Base-by-base conservation (phyloP, 1,140 invertebrate genomes). In the Eupristina koningsbergeri region DNA sequence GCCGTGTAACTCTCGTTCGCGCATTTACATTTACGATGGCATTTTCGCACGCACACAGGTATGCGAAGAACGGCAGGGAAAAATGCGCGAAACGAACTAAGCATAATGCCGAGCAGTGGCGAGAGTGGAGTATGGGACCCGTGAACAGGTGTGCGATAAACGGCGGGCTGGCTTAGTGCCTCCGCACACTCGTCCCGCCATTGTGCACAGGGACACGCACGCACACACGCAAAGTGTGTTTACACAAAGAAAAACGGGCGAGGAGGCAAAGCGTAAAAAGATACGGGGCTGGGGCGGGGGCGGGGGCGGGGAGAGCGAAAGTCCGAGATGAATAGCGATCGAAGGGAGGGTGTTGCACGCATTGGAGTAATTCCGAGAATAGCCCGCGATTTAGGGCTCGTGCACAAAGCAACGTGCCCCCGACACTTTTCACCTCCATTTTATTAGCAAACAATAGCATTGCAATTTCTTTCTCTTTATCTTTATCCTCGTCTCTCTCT, bases 91-190 rank as follows among this genome's bases (percentile, higher is more conserved):
- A 29, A 31, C 45, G 26, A 74, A 17, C n/a, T 53, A n/a, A n/a
- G 9, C 31, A n/a, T 63, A 78, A 80, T 11, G 64, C 26, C 6
- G 19, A 8, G 61, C n/a, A n/a, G n/a, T n/a, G n/a, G n/a, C n/a
- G n/a, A n/a, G n/a, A n/a, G n/a, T n/a, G n/a, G n/a, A n/a, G n/a
- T 34, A 13, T 3, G 41, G 39, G 26, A 19, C 63, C 22, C 45
- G 64, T 71, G 79, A 80, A 80, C 79, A 80, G 79, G 79, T 80
- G 79, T 80, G 79, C 45, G 47, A 58, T 80, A 80, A 80, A 71
- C 67, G 79, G 41, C 36, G 19, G 63, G 50, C 61, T 47, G 73
- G n/a, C 45, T 75, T 47, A 53, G 50, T 50, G 29, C n/a, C 73
- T 45, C 13, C 31, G 58, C 63, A 69, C 63, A 63, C 69, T 79